phyloP scores from a whole-genome alignment of 92 coral and sea anemone genomes.

The Porites divaricata region DNA sequence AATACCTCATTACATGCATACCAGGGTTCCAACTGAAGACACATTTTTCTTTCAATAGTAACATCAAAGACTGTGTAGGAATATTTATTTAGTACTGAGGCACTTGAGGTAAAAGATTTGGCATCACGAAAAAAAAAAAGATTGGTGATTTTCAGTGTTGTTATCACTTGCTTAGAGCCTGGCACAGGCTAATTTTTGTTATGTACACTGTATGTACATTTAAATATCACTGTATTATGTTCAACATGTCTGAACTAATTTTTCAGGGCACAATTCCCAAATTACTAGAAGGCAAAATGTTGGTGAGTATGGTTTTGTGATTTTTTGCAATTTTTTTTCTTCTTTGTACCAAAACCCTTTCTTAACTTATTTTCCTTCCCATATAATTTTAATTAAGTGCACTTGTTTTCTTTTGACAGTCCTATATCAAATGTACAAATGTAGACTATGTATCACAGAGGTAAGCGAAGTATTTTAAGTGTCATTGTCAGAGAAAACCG shows the following conservation, averaged over 20 bases:
- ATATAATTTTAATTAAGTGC: neutral
- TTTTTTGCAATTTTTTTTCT: neutral
- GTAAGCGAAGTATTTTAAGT: constrained; percentile 47
- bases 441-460: constrained; percentile 94
- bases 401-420: constrained; percentile 53
- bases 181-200: too few relatives aligned
- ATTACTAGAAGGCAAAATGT: constrained; percentile 94
- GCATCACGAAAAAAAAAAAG: too few relatives aligned
- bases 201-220: too few relatives aligned
- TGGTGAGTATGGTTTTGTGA: constrained; percentile 59
- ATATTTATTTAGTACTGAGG: too few relatives aligned
- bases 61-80: too few relatives aligned
- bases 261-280: constrained; percentile 94
- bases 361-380: neutral
- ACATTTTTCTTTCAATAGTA: too few relatives aligned
- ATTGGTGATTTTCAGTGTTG: too few relatives aligned
- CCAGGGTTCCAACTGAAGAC: too few relatives aligned
- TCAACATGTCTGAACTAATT: neutral
- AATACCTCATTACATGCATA: too few relatives aligned
- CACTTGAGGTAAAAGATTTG: too few relatives aligned
- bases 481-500: too few relatives aligned
- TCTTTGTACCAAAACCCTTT: neutral
- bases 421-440: constrained; percentile 96
- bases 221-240: neutral
- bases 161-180: too few relatives aligned